Percentiles rank a stretch among this genome's conserved stretches.
Evolutionary conservation across 2,113 vertebrate genomes (phyloP).

Genomic region (Alaudala cheleensis): DNA sequence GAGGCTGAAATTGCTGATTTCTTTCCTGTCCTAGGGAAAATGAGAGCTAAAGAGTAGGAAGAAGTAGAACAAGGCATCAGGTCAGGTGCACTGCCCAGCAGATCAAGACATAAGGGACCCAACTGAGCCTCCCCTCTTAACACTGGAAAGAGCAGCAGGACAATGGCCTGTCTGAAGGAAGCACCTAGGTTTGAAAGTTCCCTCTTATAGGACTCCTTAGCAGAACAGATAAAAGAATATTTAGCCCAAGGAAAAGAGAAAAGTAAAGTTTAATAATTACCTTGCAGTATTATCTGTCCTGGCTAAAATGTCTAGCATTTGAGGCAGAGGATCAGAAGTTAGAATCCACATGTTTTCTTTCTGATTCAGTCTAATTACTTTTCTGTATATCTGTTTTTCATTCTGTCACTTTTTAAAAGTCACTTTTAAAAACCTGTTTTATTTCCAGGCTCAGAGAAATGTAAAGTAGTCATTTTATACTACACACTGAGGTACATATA

Average conservation of each 20-base stretch:
- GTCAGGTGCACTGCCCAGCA: background rate
- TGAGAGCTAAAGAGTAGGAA: background rate
- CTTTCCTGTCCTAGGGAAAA: background rate
- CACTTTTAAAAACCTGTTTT: background rate
- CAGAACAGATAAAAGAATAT: background rate
- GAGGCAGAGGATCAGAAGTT: background rate
- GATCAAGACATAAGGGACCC: background rate
- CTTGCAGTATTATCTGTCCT: background rate
- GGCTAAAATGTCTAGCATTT: background rate
- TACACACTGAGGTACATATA: background rate
- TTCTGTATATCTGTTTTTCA: background rate
- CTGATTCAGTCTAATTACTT: background rate
- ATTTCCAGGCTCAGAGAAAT: background rate
- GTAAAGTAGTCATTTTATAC: background rate
- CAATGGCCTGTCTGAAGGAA: background rate
- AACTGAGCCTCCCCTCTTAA: background rate
- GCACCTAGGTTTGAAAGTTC: background rate
- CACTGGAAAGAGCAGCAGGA: background rate
- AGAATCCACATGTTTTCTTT: background rate
- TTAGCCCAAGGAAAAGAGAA: background rate
- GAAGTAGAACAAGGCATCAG: background rate
- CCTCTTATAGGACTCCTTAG: background rate
- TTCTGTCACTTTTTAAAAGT: background rate
- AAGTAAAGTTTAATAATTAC: background rate
- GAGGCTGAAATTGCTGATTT: slow-evolving; percentile 13